Evolutionary conservation across 2,113 vertebrate genomes (phyloP), one percentile per base, ranked within the genome.

Genomic region (Axis porcinus): DNA sequence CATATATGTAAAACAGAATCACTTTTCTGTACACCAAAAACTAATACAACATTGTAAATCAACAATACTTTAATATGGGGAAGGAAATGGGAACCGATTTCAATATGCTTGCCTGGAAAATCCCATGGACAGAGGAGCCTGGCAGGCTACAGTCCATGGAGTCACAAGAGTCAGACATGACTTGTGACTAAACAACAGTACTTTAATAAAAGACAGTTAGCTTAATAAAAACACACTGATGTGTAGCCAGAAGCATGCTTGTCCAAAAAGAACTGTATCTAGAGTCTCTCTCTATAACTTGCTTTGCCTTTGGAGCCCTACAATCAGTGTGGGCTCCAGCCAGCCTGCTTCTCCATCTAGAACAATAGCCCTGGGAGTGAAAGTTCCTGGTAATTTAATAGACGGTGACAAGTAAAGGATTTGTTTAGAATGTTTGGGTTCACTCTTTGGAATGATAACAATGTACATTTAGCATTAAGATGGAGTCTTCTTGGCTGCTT

Each of bases 311-410:
- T 33, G 33, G 7, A 55, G 5, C 3, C 16, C n/a, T 45, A 12
- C 6, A 91, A 2, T 17, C 58, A 28, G 9, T 0, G 3, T 36
- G 25, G n/a, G 50, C 5, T 78, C 12, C 62, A 3, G 25, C 33
- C 15, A 8, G 6, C 6, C 4, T 16, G 7, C 19, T 30, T 55
- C 36, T 19, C 1, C 74, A 2, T 21, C 21, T 36, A 58, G 11
- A n/a, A 15, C 5, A 25, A 33, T 3, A 11, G 15, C 25, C 16
- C 4, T 25, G 15, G 11, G 4, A 5, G 6, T 58, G 28, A 7
- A 25, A 3, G 19, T 27, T 2, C 14, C 52, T 11, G 13, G 4
- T 43, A 13, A 67, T 47, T 87, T 47, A 52, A 43, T 79, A 58
- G 86, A 62, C 10, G 11, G 4, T n/a, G 19, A 47, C 10, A 33